Percentiles rank a stretch among this genome's conserved stretches.
Conservation (phyloP, 2,888 invertebrate species). For the Brassicogethes aeneus region DNA sequence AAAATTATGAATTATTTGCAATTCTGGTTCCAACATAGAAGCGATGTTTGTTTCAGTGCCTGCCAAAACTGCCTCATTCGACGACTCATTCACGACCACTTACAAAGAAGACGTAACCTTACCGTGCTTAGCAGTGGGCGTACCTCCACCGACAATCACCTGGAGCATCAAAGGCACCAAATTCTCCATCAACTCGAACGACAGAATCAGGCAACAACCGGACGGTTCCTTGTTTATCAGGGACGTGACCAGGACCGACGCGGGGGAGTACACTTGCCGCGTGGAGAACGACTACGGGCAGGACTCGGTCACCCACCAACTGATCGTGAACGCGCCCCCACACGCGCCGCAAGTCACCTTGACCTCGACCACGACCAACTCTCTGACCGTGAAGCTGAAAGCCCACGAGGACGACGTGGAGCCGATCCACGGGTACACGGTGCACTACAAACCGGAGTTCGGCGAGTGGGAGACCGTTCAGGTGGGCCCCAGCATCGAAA, state of each 20-base stretch:
- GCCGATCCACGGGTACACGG: slow-evolving; percentile 84
- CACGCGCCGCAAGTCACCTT: slow-evolving; percentile 50
- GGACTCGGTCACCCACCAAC: slow-evolving; percentile 83
- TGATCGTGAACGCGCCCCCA: slow-evolving; percentile 75
- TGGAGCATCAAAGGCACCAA: slow-evolving; percentile 83
- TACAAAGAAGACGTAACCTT: slow-evolving; percentile 87
- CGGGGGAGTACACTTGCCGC: slow-evolving; percentile 89
- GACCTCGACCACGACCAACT: slow-evolving; percentile 66
- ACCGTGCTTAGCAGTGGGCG: slow-evolving; percentile 86
- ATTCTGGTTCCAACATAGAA: no score
- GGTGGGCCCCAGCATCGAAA: slow-evolving; percentile 59
- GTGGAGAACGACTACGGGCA: slow-evolving; percentile 90
- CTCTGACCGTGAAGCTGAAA: slow-evolving; percentile 62
- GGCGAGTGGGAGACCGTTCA: slow-evolving; percentile 89
- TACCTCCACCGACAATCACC: slow-evolving; percentile 79
- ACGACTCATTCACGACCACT: slow-evolving; percentile 84
- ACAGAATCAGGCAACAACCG: slow-evolving; percentile 73
- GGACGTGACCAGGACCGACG: slow-evolving; percentile 80
- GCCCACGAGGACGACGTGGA: slow-evolving; percentile 72
- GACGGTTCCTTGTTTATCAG: slow-evolving; percentile 89
- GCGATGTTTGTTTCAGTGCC: slow-evolving; percentile 60
- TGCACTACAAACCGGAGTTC: slow-evolving; percentile 90
- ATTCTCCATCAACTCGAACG: slow-evolving; percentile 69
- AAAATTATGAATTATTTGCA: no score
- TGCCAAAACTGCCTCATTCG: slow-evolving; percentile 91